phyloP scores from a whole-genome alignment of 2,888 invertebrate species.

The Bruchidius siliquastri region DNA sequence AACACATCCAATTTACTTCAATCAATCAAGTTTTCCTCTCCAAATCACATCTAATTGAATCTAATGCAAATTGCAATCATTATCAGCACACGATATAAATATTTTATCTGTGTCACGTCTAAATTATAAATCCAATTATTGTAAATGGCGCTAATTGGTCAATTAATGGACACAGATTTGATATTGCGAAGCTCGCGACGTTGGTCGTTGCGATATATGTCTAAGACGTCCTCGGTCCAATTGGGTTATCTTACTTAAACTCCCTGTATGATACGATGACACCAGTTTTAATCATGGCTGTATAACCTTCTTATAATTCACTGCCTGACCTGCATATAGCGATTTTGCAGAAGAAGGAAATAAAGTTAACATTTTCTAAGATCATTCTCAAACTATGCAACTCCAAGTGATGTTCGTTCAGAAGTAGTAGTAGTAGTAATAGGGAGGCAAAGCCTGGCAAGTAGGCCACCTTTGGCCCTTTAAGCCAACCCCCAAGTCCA shows the following conservation, averaged over 20 bases:
- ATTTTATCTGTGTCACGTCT: slow-evolving; percentile 14
- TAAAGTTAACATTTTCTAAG: not conserved
- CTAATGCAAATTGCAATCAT: not conserved
- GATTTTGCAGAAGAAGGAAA: not conserved
- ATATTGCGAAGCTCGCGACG: slow-evolving; percentile 13
- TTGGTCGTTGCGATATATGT: not conserved
- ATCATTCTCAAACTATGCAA: not conserved
- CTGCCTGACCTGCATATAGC: not conserved
- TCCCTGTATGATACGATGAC: not conserved
- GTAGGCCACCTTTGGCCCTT: too few species aligned
- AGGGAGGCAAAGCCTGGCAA: too few species aligned
- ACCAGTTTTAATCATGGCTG: too few species aligned
- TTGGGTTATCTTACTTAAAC: not conserved
- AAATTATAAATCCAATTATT: slow-evolving; percentile 20
- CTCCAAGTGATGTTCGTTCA: too few species aligned
- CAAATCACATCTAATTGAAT: not conserved
- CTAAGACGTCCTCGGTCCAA: not conserved
- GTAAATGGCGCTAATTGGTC: slow-evolving; percentile 19
- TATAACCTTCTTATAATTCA: not conserved
- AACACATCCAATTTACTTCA: not conserved
- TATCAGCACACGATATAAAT: not conserved
- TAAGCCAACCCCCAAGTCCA: too few species aligned
- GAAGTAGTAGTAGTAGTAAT: too few species aligned
- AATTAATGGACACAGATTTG: slow-evolving; percentile 20
- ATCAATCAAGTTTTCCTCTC: not conserved